A percentile compares a stretch with the other conserved stretches of the same genome.
These are phyloP conservation scores for Lycia hirtaria DNA, from an alignment of 2,888 invertebrate genomes.

Conservation along the genomic window DNA sequence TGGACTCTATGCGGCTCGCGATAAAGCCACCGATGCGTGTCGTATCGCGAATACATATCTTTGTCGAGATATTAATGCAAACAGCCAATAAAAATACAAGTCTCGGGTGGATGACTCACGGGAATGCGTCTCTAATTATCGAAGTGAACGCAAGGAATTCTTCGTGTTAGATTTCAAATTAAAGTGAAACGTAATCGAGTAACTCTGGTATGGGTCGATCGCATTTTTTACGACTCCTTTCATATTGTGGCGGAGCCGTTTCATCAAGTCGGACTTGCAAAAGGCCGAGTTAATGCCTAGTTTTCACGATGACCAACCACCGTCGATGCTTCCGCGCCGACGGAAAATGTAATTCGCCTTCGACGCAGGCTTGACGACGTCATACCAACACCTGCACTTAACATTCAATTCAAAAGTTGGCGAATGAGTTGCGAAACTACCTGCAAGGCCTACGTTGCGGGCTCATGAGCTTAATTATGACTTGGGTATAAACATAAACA, in stretches of 20 bases:
- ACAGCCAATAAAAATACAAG: slow-evolving; percentile 77
- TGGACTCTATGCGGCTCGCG: slow-evolving; percentile 52
- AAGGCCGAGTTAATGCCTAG: slow-evolving; percentile 8
- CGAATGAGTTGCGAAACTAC: slow-evolving; percentile 11
- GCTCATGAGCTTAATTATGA: not conserved
- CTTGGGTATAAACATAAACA: too few species aligned
- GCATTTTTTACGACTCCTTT: slow-evolving; percentile 34
- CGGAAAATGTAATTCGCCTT: slow-evolving; percentile 1
- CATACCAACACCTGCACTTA: not conserved
- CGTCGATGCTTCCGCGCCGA: not conserved
- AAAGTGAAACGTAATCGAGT: slow-evolving; percentile 64
- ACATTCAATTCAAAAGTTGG: slow-evolving; percentile 11
- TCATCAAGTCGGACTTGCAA: slow-evolving; percentile 23
- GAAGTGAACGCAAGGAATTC: slow-evolving; percentile 68
- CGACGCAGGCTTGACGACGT: not conserved
- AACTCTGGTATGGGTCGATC: slow-evolving; percentile 42
- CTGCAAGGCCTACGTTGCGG: not conserved
- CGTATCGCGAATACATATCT: slow-evolving; percentile 59
- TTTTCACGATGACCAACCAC: slow-evolving; percentile 13
- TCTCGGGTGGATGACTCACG: slow-evolving; percentile 78
- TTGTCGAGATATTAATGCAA: slow-evolving; percentile 70
- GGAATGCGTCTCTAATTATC: slow-evolving; percentile 80
- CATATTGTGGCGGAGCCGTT: slow-evolving; percentile 27
- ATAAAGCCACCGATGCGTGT: slow-evolving; percentile 58
- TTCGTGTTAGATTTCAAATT: slow-evolving; percentile 74